phyloP scores from a whole-genome alignment of 2,888 invertebrate genomes.

The Caenorhabditis zanzibari region DNA sequence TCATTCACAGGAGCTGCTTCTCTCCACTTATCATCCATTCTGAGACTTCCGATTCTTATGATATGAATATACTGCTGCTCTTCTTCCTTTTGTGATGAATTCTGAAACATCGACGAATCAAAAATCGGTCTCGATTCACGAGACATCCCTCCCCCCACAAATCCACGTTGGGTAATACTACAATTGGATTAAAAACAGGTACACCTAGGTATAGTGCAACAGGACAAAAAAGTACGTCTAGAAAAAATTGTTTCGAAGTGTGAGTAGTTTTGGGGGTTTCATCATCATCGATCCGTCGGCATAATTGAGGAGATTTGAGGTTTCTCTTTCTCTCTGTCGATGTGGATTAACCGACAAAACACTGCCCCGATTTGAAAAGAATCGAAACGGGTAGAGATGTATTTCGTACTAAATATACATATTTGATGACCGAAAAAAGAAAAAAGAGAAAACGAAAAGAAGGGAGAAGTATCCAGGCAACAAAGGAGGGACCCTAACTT shows the following conservation, averaged over 20 bases:
- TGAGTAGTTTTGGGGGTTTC: conserved; percentile 4
- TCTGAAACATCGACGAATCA: conserved; percentile 50
- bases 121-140: conserved; percentile 14
- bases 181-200: conserved; percentile 61
- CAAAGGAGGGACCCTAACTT: conserved; percentile 17
- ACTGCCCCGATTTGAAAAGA: conserved; percentile 18
- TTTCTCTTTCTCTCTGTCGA: no score
- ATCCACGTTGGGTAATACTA: conserved; percentile 13
- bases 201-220: conserved; percentile 30
- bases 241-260: conserved; percentile 27
- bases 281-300: conserved; percentile 14
- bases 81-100: conserved; percentile 21
- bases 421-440: conserved; percentile 29
- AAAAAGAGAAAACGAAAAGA: conserved; percentile 4
- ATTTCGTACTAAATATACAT: conserved; percentile 42
- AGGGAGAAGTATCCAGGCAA: conserved; percentile 38
- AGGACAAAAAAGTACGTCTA: conserved; percentile 35
- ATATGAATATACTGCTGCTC: conserved; percentile 62
- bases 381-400: conserved; percentile 33
- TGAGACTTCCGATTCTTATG: conserved; percentile 56
- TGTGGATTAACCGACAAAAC: conserved; percentile 47
- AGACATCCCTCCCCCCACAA: conserved; percentile 11
- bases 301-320: conserved; percentile 46
- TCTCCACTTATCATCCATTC: conserved; percentile 67
- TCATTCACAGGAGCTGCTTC: conserved; percentile 57